These are phyloP conservation scores for Brienomyrus longianalis DNA, from an alignment of 2,113 vertebrate genomes.

Conservation along the genomic window DNA sequence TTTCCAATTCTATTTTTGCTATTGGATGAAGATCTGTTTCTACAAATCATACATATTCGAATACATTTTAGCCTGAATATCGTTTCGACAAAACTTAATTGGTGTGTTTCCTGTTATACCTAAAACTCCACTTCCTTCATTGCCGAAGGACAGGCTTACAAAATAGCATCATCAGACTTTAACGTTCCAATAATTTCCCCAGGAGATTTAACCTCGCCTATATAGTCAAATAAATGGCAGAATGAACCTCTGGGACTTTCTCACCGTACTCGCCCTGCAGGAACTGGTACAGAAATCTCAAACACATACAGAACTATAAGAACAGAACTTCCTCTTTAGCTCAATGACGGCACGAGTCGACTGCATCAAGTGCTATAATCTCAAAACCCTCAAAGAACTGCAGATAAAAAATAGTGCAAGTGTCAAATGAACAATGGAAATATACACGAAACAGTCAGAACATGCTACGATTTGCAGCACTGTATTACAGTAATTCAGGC, in stretches of 20 bases:
- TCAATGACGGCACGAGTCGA: neutral
- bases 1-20: neutral
- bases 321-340: neutral
- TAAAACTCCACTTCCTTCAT: neutral
- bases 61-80: neutral
- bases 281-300: neutral
- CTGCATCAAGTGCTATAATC: neutral
- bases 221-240: neutral
- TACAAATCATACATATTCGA: neutral
- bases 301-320: neutral
- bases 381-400: neutral
- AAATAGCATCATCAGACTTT: conserved; percentile 40
- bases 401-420: neutral
- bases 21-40: neutral
- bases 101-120: neutral
- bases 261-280: neutral
- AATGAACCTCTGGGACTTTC: neutral
- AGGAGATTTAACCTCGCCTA: neutral
- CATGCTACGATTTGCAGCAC: neutral
- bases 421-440: neutral
- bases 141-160: neutral
- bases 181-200: conserved; percentile 26
- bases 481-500: neutral
- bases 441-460: neutral
- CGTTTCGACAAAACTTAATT: neutral